Evolutionary conservation across 1,140 invertebrate genomes (phyloP), one percentile per base, ranked within the genome.

Genomic region (Drosophila simulans): DNA sequence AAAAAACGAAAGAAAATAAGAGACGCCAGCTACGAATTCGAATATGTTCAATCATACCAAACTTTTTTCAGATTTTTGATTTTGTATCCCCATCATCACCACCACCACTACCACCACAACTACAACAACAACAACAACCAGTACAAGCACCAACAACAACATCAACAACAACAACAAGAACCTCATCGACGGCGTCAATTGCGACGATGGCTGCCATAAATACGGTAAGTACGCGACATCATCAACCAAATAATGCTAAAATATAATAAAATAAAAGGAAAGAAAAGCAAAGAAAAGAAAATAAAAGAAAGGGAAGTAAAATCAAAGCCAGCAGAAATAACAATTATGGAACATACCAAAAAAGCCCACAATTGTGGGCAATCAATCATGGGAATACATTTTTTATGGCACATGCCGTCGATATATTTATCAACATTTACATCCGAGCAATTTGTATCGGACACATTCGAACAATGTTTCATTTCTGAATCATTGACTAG

Each of bases 141-240:
- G 51, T 57, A 79, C 66, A 70, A 77, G 58, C 63, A 80, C 70
- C 77, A 80, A 57, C 77, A 81, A 63, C 64, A 68, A 37, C 63
- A 77, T 49, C 63, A 80, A 34, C 55, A 75, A 74, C 51, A 65
- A 81, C 57, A 77, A 74, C 64, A 69, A 79, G 75, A 68, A 80
- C 59, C 68, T 60, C 76, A 78, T 83, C 83, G 74, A 88, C 83
- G 57, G 66, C 83, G 79, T 76, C 83, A 89, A 89, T 86, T 88
- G 79, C 84, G 84, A 91, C 83, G 80, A 91, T 91, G 90, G 90
- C 90, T 66, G 81, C 90, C 78, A 90, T 91, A 77, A 91, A 91
- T 80, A 91, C 90, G 90, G 90, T 91, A 91, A 91, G 90, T 91
- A 80, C 77, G 72, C 72, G 85, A 77, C 42, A 52, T 40, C 55